Percentiles rank a stretch among this genome's conserved stretches.
Evolutionary conservation across 1,140 invertebrate genomes (phyloP).

Genomic region (Eupeodes corollae): DNA sequence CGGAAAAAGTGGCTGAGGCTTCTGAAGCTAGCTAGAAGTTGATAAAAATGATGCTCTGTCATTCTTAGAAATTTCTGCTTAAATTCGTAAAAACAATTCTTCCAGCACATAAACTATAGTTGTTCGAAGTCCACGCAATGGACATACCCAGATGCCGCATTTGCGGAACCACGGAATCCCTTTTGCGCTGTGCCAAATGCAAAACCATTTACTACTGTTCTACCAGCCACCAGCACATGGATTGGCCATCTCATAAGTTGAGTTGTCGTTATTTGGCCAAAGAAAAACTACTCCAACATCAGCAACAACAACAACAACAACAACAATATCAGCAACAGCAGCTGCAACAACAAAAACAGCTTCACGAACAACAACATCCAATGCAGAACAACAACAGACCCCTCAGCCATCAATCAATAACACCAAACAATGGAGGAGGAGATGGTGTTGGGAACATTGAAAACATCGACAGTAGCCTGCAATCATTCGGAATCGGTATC

Average conservation of each 20-base stretch:
- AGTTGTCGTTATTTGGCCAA: conserved; percentile 36
- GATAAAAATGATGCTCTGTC: too few species aligned
- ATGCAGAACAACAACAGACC: conserved; percentile 13
- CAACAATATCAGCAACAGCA: conserved; percentile 26
- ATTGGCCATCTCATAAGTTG: conserved; percentile 64
- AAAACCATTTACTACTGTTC: conserved; percentile 62
- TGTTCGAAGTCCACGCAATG: background rate
- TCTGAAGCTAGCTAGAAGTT: too few species aligned
- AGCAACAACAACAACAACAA: conserved; percentile 18
- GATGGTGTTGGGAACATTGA: background rate
- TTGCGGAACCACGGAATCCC: conserved; percentile 53
- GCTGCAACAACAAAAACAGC: conserved; percentile 14
- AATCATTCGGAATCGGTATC: background rate
- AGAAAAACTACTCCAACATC: conserved; percentile 14
- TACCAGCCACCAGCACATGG: conserved; percentile 61
- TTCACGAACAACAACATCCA: background rate
- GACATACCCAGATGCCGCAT: conserved; percentile 43
- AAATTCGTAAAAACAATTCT: too few species aligned
- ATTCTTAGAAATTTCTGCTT: too few species aligned
- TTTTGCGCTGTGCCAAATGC: conserved; percentile 62
- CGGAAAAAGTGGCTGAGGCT: too few species aligned
- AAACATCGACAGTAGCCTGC: background rate
- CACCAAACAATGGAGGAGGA: conserved; percentile 10
- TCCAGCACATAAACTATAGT: too few species aligned
- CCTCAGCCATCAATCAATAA: conserved; percentile 23